Base-by-base conservation (phyloP, 2,888 invertebrate species). In the Heterodera filipjevi region DNA sequence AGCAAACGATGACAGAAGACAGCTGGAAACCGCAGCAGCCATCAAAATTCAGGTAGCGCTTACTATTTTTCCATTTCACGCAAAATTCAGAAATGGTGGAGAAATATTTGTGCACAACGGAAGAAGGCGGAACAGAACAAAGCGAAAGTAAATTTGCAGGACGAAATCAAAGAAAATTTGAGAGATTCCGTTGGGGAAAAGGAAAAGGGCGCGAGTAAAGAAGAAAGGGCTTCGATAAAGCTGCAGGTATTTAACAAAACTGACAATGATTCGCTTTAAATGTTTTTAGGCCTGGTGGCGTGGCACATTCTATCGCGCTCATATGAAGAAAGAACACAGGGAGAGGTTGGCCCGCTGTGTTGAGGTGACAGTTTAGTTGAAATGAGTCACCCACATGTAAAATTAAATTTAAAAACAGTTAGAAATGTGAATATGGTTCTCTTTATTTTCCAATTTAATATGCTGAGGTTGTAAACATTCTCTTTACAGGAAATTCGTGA, bases 281-380 rank as follows among this genome's bases (percentile, higher is more conserved):
- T 3, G 16, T 5, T 19, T 72, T 72, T 77, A 77, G 77, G 71
- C 77, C 10, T 77, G 77, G 77, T 77, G 72, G 59, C 77, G 77
- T 19, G 77, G 77, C 12, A 10, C 44, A 30, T 8, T 46, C 32
- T 72, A 76, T 33, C 77, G 77, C 19, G 53, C 44, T 16, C 53
- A 64, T 16, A 77, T 77, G 77, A 39, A 49, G 19, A 19, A 33
- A 8, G 76, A 77, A 22, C 77, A 77, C 12, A 53, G 39, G 12
- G 77, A 77, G 12, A 53, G 68, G 22, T 46, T 77, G 32, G 53
- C 68, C 44, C 33, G 66, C 27, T 59, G 75, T 32, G 35, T 77
- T 33, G 59, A 59, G 59, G 59, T 59, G 53, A n/a, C 16, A 22
- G 10, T 19, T 53, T 53, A 53, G 53, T 16, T 19, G n/a, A n/a